Percentiles rank a stretch among this genome's conserved stretches.
Evolutionary conservation across 2,113 vertebrate species (phyloP).

Genomic region (Gnathonemus echidnorhynchus): DNA sequence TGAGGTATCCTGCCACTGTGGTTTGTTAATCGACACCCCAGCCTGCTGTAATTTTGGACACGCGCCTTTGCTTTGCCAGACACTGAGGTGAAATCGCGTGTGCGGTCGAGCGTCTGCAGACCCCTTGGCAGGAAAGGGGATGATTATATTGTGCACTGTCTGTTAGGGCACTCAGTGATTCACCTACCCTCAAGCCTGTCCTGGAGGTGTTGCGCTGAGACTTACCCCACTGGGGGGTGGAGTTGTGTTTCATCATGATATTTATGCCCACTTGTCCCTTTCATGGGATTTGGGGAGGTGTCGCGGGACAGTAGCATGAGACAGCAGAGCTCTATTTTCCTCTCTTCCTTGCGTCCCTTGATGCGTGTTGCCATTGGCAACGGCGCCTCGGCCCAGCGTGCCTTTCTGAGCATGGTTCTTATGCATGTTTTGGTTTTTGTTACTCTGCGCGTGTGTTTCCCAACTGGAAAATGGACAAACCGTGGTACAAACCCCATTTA

Average conservation of each 20-base stretch:
- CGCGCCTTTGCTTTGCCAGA: neutral
- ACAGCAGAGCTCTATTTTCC: conserved; percentile 1
- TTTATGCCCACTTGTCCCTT: conserved; percentile 40
- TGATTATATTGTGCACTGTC: neutral
- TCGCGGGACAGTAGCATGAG: conserved; percentile 34
- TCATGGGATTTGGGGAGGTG: neutral
- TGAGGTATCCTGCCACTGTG: neutral
- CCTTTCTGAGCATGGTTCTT: conserved; percentile 24
- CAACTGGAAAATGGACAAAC: neutral
- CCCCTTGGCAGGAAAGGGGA: neutral
- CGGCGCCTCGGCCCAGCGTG: neutral
- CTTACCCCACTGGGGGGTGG: conserved; percentile 18
- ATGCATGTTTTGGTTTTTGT: conserved; percentile 8
- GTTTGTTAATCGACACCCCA: neutral
- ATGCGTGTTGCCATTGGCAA: conserved; percentile 25
- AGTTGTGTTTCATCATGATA: conserved; percentile 59
- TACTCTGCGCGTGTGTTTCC: neutral
- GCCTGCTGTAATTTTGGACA: neutral
- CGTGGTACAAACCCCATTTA: neutral
- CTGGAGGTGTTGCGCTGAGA: neutral
- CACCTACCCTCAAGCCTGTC: neutral
- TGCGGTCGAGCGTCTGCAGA: neutral
- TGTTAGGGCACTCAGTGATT: neutral
- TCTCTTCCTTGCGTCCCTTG: conserved; percentile 30
- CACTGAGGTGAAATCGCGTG: neutral